phyloP scores from a whole-genome alignment of 2,888 invertebrate species.

The Epicampocera succincta region DNA sequence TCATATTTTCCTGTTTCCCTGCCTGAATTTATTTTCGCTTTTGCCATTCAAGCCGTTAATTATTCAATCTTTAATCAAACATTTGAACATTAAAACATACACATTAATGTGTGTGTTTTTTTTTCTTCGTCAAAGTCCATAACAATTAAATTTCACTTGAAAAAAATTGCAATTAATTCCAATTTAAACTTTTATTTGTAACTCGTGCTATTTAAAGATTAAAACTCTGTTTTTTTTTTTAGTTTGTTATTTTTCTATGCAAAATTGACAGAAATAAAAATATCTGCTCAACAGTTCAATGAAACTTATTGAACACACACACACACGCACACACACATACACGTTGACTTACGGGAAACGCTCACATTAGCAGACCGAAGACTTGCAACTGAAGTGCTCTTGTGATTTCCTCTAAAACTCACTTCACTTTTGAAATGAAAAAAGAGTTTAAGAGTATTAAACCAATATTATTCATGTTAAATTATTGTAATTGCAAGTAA shows the following conservation, averaged over 20 bases:
- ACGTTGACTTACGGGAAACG: not conserved
- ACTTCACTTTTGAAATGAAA: constrained; percentile 30
- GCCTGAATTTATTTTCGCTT: too few relatives aligned
- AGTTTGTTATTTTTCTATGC: constrained; percentile 1
- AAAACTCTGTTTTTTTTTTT: not conserved
- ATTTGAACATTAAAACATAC: too few relatives aligned
- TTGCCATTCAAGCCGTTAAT: too few relatives aligned
- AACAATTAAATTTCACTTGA: constrained; percentile 27
- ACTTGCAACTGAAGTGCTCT: constrained; percentile 15
- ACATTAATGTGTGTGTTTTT: not conserved
- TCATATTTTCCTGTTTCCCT: too few relatives aligned
- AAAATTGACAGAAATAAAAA: constrained; percentile 4
- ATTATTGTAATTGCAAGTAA: constrained; percentile 16
- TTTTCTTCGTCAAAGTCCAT: constrained; percentile 1
- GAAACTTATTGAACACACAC: constrained; percentile 10
- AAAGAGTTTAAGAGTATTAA: constrained; percentile 1
- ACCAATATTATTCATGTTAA: constrained; percentile 26
- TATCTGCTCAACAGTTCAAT: constrained; percentile 40
- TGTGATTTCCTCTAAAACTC: constrained; percentile 38
- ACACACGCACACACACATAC: not conserved
- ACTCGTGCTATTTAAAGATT: constrained; percentile 37
- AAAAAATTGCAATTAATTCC: constrained; percentile 39
- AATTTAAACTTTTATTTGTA: constrained; percentile 22
- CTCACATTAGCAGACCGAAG: not conserved
- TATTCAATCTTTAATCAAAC: too few relatives aligned